Conservation (phyloP, 1,140 invertebrate species). For the Battus philenor region DNA sequence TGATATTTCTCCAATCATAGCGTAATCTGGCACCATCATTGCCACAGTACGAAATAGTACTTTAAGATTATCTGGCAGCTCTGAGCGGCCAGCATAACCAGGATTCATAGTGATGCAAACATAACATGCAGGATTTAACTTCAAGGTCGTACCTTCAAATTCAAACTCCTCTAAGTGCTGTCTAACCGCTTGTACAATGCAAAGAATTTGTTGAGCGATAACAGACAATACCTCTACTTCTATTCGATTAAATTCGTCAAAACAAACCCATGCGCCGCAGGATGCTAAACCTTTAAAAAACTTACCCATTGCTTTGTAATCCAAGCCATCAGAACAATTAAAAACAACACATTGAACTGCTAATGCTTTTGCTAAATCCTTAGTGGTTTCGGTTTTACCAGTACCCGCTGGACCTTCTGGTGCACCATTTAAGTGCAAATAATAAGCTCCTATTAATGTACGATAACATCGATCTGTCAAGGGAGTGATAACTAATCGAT, state of each 20-base stretch:
- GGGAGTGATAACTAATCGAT: slow-evolving; percentile 89
- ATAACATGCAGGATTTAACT: slow-evolving; percentile 89
- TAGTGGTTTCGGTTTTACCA: slow-evolving; percentile 96
- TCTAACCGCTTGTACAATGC: slow-evolving; percentile 87
- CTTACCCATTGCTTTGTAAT: slow-evolving; percentile 96
- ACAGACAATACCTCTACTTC: slow-evolving; percentile 94
- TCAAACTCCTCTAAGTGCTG: slow-evolving; percentile 82
- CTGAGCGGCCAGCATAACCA: slow-evolving; percentile 91
- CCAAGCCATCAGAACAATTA: slow-evolving; percentile 93
- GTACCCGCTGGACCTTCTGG: slow-evolving; percentile 94
- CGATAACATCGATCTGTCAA: slow-evolving; percentile 92
- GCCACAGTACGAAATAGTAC: slow-evolving; percentile 92
- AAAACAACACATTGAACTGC: slow-evolving; percentile 95
- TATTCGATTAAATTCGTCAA: slow-evolving; percentile 95
- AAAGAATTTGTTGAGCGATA: slow-evolving; percentile 90
- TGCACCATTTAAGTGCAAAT: slow-evolving; percentile 90
- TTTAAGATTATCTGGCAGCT: slow-evolving; percentile 91
- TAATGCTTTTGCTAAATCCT: slow-evolving; percentile 92
- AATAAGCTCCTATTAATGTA: slow-evolving; percentile 92
- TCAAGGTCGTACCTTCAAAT: slow-evolving; percentile 93
- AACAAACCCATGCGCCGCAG: slow-evolving; percentile 95
- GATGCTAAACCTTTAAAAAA: slow-evolving; percentile 91
- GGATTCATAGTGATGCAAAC: slow-evolving; percentile 96
- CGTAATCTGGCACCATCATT: slow-evolving; percentile 97
- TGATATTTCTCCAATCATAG: slow-evolving; percentile 94